A percentile compares a stretch with the other conserved stretches of the same genome.
Evolutionary conservation across 1,140 invertebrate genomes (phyloP).

Genomic region (Sitodiplosis mosellana): DNA sequence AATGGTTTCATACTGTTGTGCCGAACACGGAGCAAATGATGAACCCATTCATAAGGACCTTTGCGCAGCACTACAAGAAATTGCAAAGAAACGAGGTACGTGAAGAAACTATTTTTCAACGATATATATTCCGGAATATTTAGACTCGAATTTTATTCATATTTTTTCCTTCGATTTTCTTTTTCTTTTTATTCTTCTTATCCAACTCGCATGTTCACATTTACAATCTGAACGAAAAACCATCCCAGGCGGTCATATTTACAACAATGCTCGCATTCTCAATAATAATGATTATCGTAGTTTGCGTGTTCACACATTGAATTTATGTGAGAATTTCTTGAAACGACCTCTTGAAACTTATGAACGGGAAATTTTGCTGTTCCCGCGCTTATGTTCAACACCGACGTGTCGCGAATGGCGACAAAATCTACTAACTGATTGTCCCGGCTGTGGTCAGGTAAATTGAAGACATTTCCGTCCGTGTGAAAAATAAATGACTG

Average conservation of each 20-base stretch:
- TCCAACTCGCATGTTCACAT: conserved; percentile 4
- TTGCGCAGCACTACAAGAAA: conserved; percentile 23
- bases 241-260: conserved; percentile 27
- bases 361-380: conserved; percentile 47
- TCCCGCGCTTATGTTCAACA: conserved; percentile 37
- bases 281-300: conserved; percentile 35
- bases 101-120: too few relatives aligned
- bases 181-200: neutral
- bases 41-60: conserved; percentile 24
- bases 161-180: too few relatives aligned
- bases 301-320: conserved; percentile 37
- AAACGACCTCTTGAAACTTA: conserved; percentile 36
- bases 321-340: conserved; percentile 34
- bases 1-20: conserved; percentile 33
- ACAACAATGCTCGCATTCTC: conserved; percentile 30
- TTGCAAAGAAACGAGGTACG: conserved; percentile 16
- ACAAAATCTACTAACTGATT: conserved; percentile 27
- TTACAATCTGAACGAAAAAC: conserved; percentile 11
- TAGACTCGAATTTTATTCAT: too few relatives aligned
- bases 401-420: conserved; percentile 29
- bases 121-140: too few relatives aligned
- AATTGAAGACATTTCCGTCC: conserved; percentile 15
- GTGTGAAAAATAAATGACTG: too few relatives aligned
- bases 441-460: conserved; percentile 35
- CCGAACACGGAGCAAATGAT: conserved; percentile 27